Base-by-base conservation (phyloP, 2,888 invertebrate genomes). In the Omphaloscelis lunosa region DNA sequence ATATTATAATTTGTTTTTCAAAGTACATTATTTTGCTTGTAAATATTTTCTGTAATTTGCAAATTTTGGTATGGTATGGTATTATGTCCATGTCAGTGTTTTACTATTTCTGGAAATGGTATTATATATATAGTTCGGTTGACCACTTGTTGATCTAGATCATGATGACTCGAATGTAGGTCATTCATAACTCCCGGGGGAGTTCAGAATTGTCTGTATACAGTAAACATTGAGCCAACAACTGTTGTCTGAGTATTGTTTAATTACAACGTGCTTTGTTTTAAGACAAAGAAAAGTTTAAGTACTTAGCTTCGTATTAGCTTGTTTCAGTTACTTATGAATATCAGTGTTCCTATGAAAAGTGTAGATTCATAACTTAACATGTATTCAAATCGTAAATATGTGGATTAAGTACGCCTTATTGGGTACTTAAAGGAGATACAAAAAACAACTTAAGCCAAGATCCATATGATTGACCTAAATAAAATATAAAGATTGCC, bases 101-200 rank as follows among this genome's bases (percentile, higher is more conserved):
- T 69, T 15, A 58, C 1, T 66, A 23, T 62, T 63, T 66, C 23
- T 23, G 2, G 7, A 12, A 7, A 20, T 29, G 20, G 29, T 27
- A 11, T 39, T 56, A 66, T n/a, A n/a, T n/a, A n/a, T n/a, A n/a
- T 66, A 51, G 67, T 72, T 59, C 70, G 79, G 63, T 61, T 76
- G 23, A 48, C 72, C 76, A 86, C 86, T 84, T 84, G 86, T 84
- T 86, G 83, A 76, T 79, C 74, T 74, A 74, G 56, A 86, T 76
- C 66, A 76, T 79, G 73, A 77, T 79, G 75, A 79, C 62, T 72
- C 48, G 58, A 72, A 84, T 79, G 29, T 86, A 79, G 86, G 86
- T 82, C 82, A 77, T 53, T 61, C 66, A 75, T 67, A 84, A 61
- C 61, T 62, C n/a, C 41, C 61, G 59, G 61, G 61, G 45, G 34